phyloP scores from a whole-genome alignment of 2,888 invertebrate genomes.

The Heteromurus nitidus region DNA sequence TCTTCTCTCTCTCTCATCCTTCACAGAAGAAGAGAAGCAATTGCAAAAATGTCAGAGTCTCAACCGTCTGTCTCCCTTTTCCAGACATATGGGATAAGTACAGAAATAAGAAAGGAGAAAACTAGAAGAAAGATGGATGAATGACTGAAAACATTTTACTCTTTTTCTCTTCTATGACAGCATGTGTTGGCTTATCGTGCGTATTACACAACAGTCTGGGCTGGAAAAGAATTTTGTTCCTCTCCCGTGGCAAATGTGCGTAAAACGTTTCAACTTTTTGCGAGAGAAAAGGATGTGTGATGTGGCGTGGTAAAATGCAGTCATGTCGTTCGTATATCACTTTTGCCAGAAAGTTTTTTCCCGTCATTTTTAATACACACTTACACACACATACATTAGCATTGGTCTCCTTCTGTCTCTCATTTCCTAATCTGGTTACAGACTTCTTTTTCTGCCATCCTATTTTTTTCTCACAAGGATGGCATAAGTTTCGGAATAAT shows the following conservation, averaged over 20 bases:
- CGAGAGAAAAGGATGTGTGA: neutral
- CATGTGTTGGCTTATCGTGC: no score
- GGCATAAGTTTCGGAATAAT: no score
- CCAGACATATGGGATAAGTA: constrained; percentile 34
- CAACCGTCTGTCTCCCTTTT: constrained; percentile 51
- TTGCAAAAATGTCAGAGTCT: constrained; percentile 60
- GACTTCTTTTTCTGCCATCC: no score
- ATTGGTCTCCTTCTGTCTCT: constrained; percentile 18
- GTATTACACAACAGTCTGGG: no score
- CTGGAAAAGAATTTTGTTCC: neutral
- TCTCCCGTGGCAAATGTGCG: constrained; percentile 17
- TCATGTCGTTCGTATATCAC: neutral
- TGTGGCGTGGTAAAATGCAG: constrained; percentile 6
- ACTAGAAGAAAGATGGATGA: constrained; percentile 43
- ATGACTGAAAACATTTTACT: constrained; percentile 45
- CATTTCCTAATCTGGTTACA: constrained; percentile 9
- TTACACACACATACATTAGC: no score
- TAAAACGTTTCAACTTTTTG: neutral
- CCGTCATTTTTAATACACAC: constrained; percentile 52
- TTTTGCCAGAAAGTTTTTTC: constrained; percentile 25
- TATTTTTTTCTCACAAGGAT: no score
- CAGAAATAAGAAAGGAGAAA: constrained; percentile 52
- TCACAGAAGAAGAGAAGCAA: constrained; percentile 33
- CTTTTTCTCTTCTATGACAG: no score
- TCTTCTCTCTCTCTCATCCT: constrained; percentile 35